Percentiles rank a stretch among this genome's conserved stretches.
phyloP scores from a whole-genome alignment of 2,888 invertebrate genomes.

The Ochropacha duplaris region DNA sequence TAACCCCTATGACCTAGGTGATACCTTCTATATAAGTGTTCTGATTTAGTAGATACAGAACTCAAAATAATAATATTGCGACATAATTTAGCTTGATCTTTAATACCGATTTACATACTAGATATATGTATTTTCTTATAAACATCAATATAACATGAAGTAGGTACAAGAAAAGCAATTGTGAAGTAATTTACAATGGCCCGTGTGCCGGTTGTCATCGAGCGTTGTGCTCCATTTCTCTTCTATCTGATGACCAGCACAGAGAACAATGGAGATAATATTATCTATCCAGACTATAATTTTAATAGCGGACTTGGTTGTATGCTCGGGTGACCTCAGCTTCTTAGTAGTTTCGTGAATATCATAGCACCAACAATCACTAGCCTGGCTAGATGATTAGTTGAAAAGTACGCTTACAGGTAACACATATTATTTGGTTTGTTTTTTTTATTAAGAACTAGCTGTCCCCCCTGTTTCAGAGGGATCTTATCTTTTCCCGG shows the following conservation, averaged over 20 bases:
- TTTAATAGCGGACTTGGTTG: not conserved
- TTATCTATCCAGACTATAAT: conserved; percentile 2
- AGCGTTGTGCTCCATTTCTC: conserved; percentile 47
- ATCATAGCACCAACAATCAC: not conserved
- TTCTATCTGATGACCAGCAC: conserved; percentile 22
- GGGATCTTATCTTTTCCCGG: no score
- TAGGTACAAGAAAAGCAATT: conserved; percentile 39
- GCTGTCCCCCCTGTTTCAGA: no score
- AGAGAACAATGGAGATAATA: not conserved
- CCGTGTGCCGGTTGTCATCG: conserved; percentile 43
- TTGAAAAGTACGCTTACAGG: no score
- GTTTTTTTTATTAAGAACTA: no score
- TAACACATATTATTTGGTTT: no score
- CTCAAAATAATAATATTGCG: no score
- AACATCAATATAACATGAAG: conserved; percentile 11
- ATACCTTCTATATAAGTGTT: no score
- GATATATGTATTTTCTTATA: not conserved
- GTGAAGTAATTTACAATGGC: conserved; percentile 41
- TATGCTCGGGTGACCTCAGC: not conserved
- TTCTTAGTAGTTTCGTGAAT: not conserved
- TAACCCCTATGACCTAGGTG: no score
- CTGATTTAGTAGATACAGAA: no score
- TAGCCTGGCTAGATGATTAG: not conserved
- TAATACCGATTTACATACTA: no score
- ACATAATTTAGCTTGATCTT: no score